Evolutionary conservation across 1,140 invertebrate species (phyloP).

Genomic region (Lepidurus couesii): DNA sequence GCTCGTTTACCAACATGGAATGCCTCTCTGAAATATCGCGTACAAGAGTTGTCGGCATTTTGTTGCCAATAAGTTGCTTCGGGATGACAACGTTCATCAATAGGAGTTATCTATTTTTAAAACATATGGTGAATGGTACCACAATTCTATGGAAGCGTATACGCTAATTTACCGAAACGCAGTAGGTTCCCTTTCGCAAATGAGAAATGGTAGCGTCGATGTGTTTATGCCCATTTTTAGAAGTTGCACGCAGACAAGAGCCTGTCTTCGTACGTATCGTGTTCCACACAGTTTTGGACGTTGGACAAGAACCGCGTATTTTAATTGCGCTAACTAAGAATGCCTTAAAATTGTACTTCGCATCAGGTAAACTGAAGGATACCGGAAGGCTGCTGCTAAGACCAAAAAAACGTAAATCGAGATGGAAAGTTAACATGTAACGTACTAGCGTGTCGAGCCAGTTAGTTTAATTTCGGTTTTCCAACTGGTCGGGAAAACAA

Average conservation of each 20-base stretch:
- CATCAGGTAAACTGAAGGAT: background rate
- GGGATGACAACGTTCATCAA: background rate
- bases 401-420: background rate
- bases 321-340: background rate
- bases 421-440: background rate
- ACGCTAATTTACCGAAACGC: background rate
- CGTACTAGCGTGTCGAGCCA: background rate
- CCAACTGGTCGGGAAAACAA: background rate
- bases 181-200: background rate
- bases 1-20: no score
- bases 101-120: background rate
- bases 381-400: no score
- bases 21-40: background rate
- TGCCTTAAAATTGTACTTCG: background rate
- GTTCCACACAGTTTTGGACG: background rate
- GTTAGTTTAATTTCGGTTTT: background rate
- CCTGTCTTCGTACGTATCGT: background rate
- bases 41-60: background rate
- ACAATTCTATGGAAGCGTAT: background rate
- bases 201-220: background rate
- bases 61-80: conserved; percentile 5
- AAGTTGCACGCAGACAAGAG: background rate
- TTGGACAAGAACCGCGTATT: background rate
- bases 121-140: background rate
- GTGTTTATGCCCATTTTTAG: background rate